Evolutionary conservation across 1,140 invertebrate species (phyloP).

Genomic region (Nasonia giraulti): DNA sequence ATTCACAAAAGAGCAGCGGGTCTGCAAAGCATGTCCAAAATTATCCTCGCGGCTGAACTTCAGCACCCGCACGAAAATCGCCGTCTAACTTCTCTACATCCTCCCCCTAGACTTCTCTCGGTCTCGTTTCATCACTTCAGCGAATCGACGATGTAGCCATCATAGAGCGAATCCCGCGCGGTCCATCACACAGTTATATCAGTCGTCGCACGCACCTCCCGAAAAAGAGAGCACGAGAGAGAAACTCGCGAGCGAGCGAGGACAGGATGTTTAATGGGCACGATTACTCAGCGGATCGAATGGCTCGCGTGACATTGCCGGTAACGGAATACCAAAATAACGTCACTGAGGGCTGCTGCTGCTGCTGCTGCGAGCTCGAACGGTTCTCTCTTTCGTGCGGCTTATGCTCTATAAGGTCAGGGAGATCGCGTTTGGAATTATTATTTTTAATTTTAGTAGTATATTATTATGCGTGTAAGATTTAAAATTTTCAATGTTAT

Average conservation of each 20-base stretch:
- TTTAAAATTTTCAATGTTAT: too few relatives aligned
- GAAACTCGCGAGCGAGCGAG: constrained; percentile 52
- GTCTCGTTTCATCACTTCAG: background rate
- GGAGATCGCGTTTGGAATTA: too few relatives aligned
- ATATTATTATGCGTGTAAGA: too few relatives aligned
- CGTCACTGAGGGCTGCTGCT: constrained; percentile 62
- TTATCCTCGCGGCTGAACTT: background rate
- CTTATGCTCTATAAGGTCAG: background rate
- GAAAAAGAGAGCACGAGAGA: background rate
- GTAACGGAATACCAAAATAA: constrained; percentile 74
- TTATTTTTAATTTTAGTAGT: too few relatives aligned
- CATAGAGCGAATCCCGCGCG: constrained; percentile 63
- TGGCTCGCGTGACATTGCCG: constrained; percentile 65
- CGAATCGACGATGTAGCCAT: constrained; percentile 59
- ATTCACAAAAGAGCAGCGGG: background rate
- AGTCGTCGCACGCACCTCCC: background rate
- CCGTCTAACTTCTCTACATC: background rate
- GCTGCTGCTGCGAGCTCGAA: too few relatives aligned
- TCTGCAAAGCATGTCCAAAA: background rate
- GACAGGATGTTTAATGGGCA: constrained; percentile 72
- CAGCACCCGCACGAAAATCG: background rate
- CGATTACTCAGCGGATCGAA: constrained; percentile 74
- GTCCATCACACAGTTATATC: constrained; percentile 56
- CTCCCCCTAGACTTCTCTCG: background rate
- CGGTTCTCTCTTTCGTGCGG: background rate